These are phyloP conservation scores for Phortica variegata DNA, from an alignment of 1,140 invertebrate species.

Conservation along the genomic window DNA sequence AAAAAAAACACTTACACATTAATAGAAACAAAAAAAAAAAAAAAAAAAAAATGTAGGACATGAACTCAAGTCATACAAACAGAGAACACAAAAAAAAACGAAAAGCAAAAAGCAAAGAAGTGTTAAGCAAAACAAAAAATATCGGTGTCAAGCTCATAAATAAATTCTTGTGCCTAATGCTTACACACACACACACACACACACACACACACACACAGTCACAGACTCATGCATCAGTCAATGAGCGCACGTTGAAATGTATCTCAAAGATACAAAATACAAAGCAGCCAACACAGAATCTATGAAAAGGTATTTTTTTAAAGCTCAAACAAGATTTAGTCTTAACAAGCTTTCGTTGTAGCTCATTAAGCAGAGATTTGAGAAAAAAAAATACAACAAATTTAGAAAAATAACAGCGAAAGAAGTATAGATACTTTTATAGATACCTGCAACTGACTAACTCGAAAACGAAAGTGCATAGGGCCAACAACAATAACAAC, in stretches of 20 bases:
- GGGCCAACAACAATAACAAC: too few relatives aligned
- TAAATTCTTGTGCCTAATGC: conserved; percentile 11
- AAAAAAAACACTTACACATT: conserved; percentile 4
- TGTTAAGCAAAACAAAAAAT: conserved; percentile 9
- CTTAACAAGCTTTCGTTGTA: too few relatives aligned
- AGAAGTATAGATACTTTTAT: too few relatives aligned
- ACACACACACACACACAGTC: neutral
- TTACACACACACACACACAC: conserved; percentile 2
- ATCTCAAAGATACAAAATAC: too few relatives aligned
- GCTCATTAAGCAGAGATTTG: too few relatives aligned
- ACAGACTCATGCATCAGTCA: conserved; percentile 6
- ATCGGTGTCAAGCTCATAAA: conserved; percentile 18
- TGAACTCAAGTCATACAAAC: neutral
- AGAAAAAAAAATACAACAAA: too few relatives aligned
- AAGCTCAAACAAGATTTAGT: too few relatives aligned
- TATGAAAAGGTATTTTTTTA: too few relatives aligned
- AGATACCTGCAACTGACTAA: too few relatives aligned
- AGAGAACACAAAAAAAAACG: conserved; percentile 22
- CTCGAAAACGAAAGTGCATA: too few relatives aligned
- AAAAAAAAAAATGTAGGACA: conserved; percentile 8
- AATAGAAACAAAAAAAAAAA: conserved; percentile 11
- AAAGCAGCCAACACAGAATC: too few relatives aligned
- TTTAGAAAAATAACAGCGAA: too few relatives aligned
- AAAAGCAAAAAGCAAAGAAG: conserved; percentile 31
- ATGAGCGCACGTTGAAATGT: neutral